phyloP scores from a whole-genome alignment of 53 echinoderm and acorn worm species.

The Temnopleurus reevesii region DNA sequence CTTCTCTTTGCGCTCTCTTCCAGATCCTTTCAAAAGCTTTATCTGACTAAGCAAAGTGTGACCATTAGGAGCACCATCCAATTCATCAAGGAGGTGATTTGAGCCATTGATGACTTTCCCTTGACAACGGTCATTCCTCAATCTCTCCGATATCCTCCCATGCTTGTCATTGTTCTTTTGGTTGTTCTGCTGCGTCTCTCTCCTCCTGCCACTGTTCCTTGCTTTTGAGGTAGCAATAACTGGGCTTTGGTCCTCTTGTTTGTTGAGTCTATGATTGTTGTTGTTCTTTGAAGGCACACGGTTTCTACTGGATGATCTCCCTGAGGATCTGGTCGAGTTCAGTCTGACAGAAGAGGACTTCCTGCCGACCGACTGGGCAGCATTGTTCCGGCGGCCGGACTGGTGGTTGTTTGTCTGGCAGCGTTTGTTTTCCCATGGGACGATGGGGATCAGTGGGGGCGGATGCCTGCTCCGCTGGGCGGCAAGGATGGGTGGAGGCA shows the following conservation, averaged over 20 bases:
- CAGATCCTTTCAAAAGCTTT: constrained; percentile 56
- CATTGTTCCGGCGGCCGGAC: constrained; percentile 32
- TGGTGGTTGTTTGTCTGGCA: constrained; percentile 49
- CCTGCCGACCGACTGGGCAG: neutral
- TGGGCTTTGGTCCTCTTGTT: constrained; percentile 68
- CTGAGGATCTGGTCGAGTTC: constrained; percentile 50
- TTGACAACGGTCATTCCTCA: neutral
- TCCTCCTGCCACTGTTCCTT: constrained; percentile 37
- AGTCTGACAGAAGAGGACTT: neutral
- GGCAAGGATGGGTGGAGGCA: constrained; percentile 89
- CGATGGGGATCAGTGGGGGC: constrained; percentile 89
- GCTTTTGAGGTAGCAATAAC: constrained; percentile 64
- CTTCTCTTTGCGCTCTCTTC: constrained; percentile 58
- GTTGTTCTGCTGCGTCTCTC: constrained; percentile 53
- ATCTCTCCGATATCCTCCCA: constrained; percentile 10
- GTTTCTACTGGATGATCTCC: constrained; percentile 43
- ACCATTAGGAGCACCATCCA: constrained; percentile 24
- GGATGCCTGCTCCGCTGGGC: constrained; percentile 77
- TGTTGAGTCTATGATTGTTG: constrained; percentile 39
- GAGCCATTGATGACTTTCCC: constrained; percentile 9
- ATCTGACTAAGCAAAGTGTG: constrained; percentile 52
- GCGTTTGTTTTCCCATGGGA: constrained; percentile 71
- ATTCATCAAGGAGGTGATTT: constrained; percentile 22
- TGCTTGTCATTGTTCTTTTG: constrained; percentile 46
- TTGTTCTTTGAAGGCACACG: constrained; percentile 56